Evolutionary conservation across 1,140 invertebrate genomes (phyloP).

Genomic region (Diorhabda carinulata): DNA sequence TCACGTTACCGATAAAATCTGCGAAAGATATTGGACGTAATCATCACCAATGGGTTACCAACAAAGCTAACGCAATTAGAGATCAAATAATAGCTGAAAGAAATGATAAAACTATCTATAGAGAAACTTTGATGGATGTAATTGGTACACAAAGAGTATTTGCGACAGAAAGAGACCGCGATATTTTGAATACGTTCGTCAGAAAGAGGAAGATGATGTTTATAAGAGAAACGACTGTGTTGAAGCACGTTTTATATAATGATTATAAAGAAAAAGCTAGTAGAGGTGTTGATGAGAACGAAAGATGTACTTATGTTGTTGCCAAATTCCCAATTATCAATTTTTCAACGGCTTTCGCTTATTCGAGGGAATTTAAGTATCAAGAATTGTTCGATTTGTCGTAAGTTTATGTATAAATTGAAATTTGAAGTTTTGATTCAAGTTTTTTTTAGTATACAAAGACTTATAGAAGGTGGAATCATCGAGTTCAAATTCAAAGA

Average conservation of each 20-base stretch:
- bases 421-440: neutral
- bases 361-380: constrained; percentile 57
- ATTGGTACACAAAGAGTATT: constrained; percentile 12
- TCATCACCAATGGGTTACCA: constrained; percentile 64
- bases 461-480: constrained; percentile 68
- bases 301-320: constrained; percentile 68
- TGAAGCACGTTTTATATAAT: constrained; percentile 62
- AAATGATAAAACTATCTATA: neutral
- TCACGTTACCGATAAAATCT: constrained; percentile 70
- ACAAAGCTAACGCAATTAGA: constrained; percentile 63
- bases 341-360: constrained; percentile 65
- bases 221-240: constrained; percentile 61
- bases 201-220: constrained; percentile 57
- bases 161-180: constrained; percentile 22
- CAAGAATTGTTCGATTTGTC: constrained; percentile 59
- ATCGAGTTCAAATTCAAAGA: constrained; percentile 59
- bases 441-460: constrained; percentile 55
- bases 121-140: neutral
- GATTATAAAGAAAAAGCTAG: constrained; percentile 63
- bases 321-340: constrained; percentile 61
- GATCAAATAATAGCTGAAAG: constrained; percentile 29
- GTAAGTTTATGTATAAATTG: constrained; percentile 52
- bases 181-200: constrained; percentile 39
- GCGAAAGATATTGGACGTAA: constrained; percentile 65
- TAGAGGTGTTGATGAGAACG: constrained; percentile 54